Base-by-base conservation (phyloP, 2,888 invertebrate genomes). In the Sipha maydis region DNA sequence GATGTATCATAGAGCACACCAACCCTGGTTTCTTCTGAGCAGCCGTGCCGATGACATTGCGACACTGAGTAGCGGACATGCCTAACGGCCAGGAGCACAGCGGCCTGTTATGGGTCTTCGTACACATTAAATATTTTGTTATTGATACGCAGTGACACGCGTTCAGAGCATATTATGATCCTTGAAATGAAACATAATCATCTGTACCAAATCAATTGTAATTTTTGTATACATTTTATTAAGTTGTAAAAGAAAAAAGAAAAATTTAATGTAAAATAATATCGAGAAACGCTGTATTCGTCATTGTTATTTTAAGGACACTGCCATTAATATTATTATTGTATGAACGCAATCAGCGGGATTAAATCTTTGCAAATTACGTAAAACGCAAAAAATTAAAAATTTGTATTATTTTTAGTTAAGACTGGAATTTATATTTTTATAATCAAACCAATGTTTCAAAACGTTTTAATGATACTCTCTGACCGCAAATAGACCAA, bases 1-100 rank as follows among this genome's bases (percentile, higher is more conserved):
- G 96, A 91, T 98, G 98, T 92, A 96, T 98, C 90, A 98, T 98
- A 90, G 98, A 98, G 92, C 98, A 98, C 91, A 98, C 98, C 3
- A 98, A 98, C 92, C 98, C 98, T 90, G 97, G 97, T 54, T 97
- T 98, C 92, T 97, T 96, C 92, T 96, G 89, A 90, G 17, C 56
- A 25, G 77, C n/a, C 9, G 54, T 41, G 41, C 8, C 41, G 21
- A 4, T 4, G 54, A 17, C 56, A 11, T 2, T 31, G 3, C 11
- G 77, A 14, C 14, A 28, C 28, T 28, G n/a, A 34, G 34, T 34
- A 34, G 1, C 5, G 61, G 11, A 34, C 61, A 17, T 25, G 34
- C 17, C 0, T 41, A 1, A 25, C 7, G 31, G 56, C 56, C 41
- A 56, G 56, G 54, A 17, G 8, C 54, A 17, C 54, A 9, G 17